Percentiles rank a stretch among this genome's conserved stretches.
Evolutionary conservation across 1,140 invertebrate species (phyloP).

Genomic region (Geopemphigus sp.): DNA sequence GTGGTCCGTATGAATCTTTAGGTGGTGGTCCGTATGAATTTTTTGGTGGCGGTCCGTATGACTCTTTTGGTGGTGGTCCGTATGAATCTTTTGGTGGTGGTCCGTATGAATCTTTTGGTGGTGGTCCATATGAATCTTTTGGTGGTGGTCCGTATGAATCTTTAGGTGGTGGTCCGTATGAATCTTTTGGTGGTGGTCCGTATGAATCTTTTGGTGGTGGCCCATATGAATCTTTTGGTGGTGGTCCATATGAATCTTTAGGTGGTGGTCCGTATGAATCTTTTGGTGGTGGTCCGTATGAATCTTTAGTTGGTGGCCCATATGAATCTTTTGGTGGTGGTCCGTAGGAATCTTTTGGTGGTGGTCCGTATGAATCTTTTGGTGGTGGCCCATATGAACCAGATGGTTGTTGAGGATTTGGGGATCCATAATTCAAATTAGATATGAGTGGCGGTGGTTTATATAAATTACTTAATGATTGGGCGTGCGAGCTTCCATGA

Average conservation of each 20-base stretch:
- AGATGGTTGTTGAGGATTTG: conserved; percentile 49
- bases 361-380: not conserved
- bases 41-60: not conserved
- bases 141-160: not conserved
- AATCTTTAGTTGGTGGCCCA: conserved; percentile 54
- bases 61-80: not conserved
- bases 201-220: conserved; percentile 55
- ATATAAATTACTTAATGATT: conserved; percentile 29
- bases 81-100: conserved; percentile 9
- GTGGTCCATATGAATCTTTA: conserved; percentile 41
- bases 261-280: conserved; percentile 58
- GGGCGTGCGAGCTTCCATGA: not conserved
- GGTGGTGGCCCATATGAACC: conserved; percentile 34
- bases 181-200: conserved; percentile 53
- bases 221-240: not conserved
- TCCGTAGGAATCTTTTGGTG: conserved; percentile 31
- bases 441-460: conserved; percentile 4
- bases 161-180: not conserved
- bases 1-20: too few relatives aligned
- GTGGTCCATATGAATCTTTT: conserved; percentile 1
- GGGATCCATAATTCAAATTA: conserved; percentile 32
- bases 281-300: conserved; percentile 57
- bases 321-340: conserved; percentile 52
- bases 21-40: conserved; percentile 39
- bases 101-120: conserved; percentile 22